phyloP scores from a whole-genome alignment of 2,797 vertebrate species.

The Tenualosa ilisha region DNA sequence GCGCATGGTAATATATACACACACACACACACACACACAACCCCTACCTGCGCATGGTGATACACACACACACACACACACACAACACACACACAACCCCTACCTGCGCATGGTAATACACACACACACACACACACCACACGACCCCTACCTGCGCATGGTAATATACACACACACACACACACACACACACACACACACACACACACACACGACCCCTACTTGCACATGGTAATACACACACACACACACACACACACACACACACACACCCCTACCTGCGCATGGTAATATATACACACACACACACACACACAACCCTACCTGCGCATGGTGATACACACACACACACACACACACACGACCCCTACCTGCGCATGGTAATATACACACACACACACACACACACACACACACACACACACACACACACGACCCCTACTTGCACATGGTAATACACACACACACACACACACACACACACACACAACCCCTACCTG shows the following conservation, averaged over 20 bases:
- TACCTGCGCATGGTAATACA: slow-evolving; percentile 87
- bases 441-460: slow-evolving; percentile 86
- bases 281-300: slow-evolving; percentile 81
- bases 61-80: slow-evolving; percentile 1
- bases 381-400: slow-evolving; percentile 62
- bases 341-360: slow-evolving; percentile 55
- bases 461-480: slow-evolving; percentile 44
- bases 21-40: slow-evolving; percentile 65
- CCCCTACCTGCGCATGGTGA: slow-evolving; percentile 89
- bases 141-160: slow-evolving; percentile 87
- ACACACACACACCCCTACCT: slow-evolving; percentile 75
- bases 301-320: slow-evolving; percentile 67
- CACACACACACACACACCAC: slow-evolving; percentile 55
- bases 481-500: slow-evolving; percentile 77
- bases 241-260: slow-evolving; percentile 44
- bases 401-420: slow-evolving; percentile 27
- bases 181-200: not conserved
- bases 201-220: slow-evolving; percentile 72
- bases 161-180: slow-evolving; percentile 62
- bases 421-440: slow-evolving; percentile 72
- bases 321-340: slow-evolving; percentile 89
- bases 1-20: slow-evolving; percentile 81
- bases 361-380: slow-evolving; percentile 87
- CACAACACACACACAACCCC: slow-evolving; percentile 69
- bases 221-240: slow-evolving; percentile 86